Evolutionary conservation across 2,797 vertebrate species (phyloP).

Genomic region (Centropyge bicolor): DNA sequence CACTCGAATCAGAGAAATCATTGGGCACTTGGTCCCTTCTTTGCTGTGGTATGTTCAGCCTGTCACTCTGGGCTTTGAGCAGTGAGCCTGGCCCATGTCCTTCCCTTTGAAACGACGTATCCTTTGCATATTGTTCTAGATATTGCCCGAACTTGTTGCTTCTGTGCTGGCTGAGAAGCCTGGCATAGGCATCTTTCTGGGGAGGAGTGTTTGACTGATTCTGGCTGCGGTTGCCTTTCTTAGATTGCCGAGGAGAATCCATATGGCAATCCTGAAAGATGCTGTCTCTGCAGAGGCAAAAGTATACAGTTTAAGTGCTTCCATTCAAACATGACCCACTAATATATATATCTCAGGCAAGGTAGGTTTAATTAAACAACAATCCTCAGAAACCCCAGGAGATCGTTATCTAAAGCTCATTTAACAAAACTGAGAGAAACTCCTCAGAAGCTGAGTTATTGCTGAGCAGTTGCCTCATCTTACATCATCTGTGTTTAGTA

Average conservation of each 20-base stretch:
- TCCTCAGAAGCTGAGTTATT: neutral
- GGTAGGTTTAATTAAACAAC: neutral
- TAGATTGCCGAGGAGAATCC: slow-evolving; percentile 81
- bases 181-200: slow-evolving; percentile 89
- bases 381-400: no score
- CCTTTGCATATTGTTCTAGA: slow-evolving; percentile 84
- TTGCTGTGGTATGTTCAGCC: slow-evolving; percentile 65
- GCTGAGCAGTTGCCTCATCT: neutral
- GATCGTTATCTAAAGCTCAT: accelerated
- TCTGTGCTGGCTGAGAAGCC: slow-evolving; percentile 89
- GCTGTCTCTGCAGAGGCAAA: slow-evolving; percentile 30
- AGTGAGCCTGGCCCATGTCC: slow-evolving; percentile 56
- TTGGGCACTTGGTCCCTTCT: slow-evolving; percentile 65
- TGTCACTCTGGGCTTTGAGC: slow-evolving; percentile 66
- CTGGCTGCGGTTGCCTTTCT: slow-evolving; percentile 69
- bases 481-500: slow-evolving; percentile 14
- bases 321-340: neutral
- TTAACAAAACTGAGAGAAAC: neutral
- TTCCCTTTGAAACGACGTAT: slow-evolving; percentile 79
- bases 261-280: slow-evolving; percentile 69
- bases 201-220: slow-evolving; percentile 65
- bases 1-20: slow-evolving; percentile 80
- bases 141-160: slow-evolving; percentile 88
- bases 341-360: neutral
- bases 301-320: neutral